Evolutionary conservation across 2,888 invertebrate species (phyloP).

Genomic region (Geotrupes spiniger): DNA sequence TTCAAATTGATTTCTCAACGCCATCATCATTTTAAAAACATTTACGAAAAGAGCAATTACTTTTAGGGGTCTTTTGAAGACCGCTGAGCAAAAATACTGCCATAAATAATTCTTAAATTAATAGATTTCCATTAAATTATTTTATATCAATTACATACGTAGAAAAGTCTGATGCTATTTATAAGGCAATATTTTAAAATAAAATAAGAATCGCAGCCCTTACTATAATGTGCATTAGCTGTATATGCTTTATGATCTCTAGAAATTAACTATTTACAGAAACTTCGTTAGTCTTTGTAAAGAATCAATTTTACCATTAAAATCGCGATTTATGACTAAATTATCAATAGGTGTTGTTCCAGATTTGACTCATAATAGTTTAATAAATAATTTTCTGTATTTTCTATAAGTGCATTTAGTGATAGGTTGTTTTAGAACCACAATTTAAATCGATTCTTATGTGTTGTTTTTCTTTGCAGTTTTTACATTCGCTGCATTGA

Average conservation of each 20-base stretch:
- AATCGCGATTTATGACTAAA: not conserved
- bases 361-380: not conserved
- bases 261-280: not conserved
- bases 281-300: not conserved
- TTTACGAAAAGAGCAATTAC: no score
- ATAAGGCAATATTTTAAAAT: not conserved
- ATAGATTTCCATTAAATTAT: not conserved
- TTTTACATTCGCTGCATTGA: not conserved
- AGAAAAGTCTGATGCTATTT: not conserved
- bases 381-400: not conserved
- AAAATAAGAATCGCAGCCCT: not conserved
- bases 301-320: not conserved
- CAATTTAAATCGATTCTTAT: not conserved
- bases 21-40: no score
- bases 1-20: no score
- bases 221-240: not conserved
- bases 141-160: not conserved
- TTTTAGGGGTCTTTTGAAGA: not conserved
- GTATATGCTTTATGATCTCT: not conserved
- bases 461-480: not conserved
- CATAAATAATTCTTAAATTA: not conserved
- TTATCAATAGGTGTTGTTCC: not conserved
- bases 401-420: not conserved
- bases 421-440: not conserved
- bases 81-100: not conserved